Percentiles rank a stretch among this genome's conserved stretches.
Evolutionary conservation across 30 jellyfish, hydroid and myxozoan genomes (phyloP).

Genomic region (Rhopilema esculentum): DNA sequence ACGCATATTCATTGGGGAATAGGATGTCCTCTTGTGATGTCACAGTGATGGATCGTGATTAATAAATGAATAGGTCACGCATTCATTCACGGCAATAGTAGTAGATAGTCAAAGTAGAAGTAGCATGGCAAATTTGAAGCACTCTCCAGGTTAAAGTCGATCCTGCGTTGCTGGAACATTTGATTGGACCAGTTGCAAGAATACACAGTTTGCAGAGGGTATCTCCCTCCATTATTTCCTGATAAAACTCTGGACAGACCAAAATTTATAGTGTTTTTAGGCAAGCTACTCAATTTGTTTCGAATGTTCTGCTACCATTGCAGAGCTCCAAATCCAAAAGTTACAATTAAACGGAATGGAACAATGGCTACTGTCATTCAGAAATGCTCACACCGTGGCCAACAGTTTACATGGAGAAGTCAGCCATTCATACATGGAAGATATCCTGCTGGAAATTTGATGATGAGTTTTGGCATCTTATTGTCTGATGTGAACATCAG

Average conservation of each 20-base stretch:
- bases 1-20: not conserved
- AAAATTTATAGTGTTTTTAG: conserved; percentile 33
- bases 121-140: conserved; percentile 6
- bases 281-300: conserved; percentile 36
- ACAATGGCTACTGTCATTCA: conserved; percentile 34
- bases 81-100: conserved; percentile 2
- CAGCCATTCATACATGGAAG: conserved; percentile 7
- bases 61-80: not conserved
- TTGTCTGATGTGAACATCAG: conserved; percentile 44
- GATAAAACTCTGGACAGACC: conserved; percentile 19
- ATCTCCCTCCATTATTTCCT: conserved; percentile 9
- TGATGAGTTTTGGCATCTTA: conserved; percentile 25
- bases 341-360: conserved; percentile 2
- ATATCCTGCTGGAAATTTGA: conserved; percentile 27
- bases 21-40: conserved; percentile 9
- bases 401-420: conserved; percentile 12
- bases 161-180: conserved; percentile 15
- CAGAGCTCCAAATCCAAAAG: not conserved
- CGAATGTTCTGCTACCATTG: conserved; percentile 22
- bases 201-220: conserved; percentile 7
- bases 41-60: not conserved
- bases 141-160: not conserved
- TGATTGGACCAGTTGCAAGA: conserved; percentile 7
- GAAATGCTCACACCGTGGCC: conserved; percentile 11
- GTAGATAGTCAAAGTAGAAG: too few species aligned